These are phyloP conservation scores for Sthenelais limicola DNA, from an alignment of 2,888 invertebrate species.

Conservation along the genomic window DNA sequence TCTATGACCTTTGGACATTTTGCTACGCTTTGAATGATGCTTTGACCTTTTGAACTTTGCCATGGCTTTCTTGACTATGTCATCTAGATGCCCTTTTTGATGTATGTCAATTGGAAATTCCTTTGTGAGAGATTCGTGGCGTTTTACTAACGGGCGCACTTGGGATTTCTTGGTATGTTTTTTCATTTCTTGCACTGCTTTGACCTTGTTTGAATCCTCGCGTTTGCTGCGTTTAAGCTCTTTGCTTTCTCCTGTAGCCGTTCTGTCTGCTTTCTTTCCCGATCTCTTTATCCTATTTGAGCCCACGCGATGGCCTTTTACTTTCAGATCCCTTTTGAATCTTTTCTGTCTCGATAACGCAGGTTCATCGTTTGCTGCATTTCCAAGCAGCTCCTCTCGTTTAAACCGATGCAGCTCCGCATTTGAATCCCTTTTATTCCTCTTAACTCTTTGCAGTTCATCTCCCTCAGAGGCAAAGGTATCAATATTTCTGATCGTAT, in stretches of 20 bases:
- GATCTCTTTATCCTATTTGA: slow-evolving; percentile 1
- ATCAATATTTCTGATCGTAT: too few species aligned
- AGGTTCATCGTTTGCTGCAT: background rate
- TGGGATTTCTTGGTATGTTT: slow-evolving; percentile 4
- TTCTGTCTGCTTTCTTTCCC: background rate
- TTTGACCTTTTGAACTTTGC: slow-evolving; percentile 14
- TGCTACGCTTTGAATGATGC: background rate
- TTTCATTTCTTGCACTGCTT: background rate
- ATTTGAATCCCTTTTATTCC: background rate
- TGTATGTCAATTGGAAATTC: background rate
- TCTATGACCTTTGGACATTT: background rate
- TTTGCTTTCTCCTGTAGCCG: background rate
- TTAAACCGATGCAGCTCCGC: background rate
- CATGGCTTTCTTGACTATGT: slow-evolving; percentile 13
- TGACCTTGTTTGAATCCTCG: too few species aligned
- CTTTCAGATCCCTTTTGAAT: background rate
- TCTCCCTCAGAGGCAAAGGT: too few species aligned
- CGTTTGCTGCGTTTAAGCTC: slow-evolving; percentile 4
- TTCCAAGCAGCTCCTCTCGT: background rate
- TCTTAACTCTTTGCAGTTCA: slow-evolving; percentile 16
- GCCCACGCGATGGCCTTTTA: background rate
- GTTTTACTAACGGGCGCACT: slow-evolving; percentile 1
- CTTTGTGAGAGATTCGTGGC: background rate
- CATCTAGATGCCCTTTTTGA: slow-evolving; percentile 3
- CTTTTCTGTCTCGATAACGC: background rate